Percentiles rank a stretch among this genome's conserved stretches.
These are phyloP conservation scores for Manis pentadactyla DNA, from an alignment of 2,797 vertebrate genomes.

Conservation along the genomic window DNA sequence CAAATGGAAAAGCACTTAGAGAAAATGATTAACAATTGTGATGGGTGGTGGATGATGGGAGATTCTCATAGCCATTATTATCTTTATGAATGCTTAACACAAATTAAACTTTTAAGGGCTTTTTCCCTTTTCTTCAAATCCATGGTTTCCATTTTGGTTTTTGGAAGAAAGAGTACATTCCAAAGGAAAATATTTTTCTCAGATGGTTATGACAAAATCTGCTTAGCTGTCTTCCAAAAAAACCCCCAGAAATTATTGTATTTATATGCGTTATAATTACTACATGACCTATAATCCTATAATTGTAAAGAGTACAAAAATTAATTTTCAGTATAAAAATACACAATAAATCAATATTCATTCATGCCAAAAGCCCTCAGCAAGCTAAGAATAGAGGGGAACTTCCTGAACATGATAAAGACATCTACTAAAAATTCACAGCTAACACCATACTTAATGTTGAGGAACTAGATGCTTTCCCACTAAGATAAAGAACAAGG, in stretches of 20 bases:
- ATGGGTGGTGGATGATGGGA: background rate
- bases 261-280: background rate
- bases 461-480: background rate
- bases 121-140: background rate
- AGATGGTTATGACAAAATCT: background rate
- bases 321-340: background rate
- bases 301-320: background rate
- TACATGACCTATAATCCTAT: background rate
- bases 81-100: background rate
- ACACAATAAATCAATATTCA: background rate
- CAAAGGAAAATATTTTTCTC: background rate
- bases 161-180: background rate
- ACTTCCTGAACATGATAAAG: background rate
- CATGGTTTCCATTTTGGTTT: background rate
- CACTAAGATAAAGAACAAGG: background rate
- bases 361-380: background rate
- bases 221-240: background rate
- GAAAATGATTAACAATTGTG: background rate
- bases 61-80: background rate
- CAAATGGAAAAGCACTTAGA: constrained; percentile 53
- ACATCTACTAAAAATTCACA: background rate
- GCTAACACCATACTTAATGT: background rate
- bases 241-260: background rate
- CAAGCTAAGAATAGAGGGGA: background rate
- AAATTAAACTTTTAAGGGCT: constrained; percentile 25